Evolutionary conservation across 2,888 invertebrate species (phyloP).

Genomic region (Torymus aiolomorphi): DNA sequence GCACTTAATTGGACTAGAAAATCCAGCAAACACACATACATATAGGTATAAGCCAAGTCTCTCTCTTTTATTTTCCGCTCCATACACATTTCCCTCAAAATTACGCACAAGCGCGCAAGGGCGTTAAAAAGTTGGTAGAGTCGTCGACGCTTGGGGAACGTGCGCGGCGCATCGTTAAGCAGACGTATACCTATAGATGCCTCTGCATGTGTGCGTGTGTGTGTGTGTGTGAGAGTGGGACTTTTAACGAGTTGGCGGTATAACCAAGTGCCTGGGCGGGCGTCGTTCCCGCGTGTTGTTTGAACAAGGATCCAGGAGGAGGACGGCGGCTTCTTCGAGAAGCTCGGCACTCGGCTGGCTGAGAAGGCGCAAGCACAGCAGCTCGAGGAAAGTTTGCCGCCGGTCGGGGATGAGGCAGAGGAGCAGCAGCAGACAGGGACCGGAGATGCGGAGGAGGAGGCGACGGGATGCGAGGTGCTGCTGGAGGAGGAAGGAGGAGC

Average conservation of each 20-base stretch:
- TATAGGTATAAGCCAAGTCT: no score
- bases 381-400: conserved; percentile 66
- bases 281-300: conserved; percentile 64
- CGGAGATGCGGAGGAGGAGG: neutral
- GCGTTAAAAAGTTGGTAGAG: no score
- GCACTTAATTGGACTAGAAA: no score
- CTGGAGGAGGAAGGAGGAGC: conserved; percentile 53
- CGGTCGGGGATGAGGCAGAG: conserved; percentile 70
- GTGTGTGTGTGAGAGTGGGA: neutral
- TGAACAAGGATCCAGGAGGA: conserved; percentile 83
- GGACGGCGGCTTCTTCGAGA: conserved; percentile 90
- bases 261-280: conserved; percentile 7
- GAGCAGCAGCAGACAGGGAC: conserved; percentile 46
- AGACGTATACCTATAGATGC: no score
- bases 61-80: no score
- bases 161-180: no score
- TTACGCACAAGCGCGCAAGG: no score
- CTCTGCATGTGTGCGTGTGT: no score
- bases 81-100: no score
- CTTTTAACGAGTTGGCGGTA: conserved; percentile 33
- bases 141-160: no score
- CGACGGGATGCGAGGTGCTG: neutral
- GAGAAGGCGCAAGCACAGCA: conserved; percentile 69
- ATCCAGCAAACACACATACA: no score
- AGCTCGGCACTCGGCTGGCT: conserved; percentile 84